These are phyloP conservation scores for Argentina silus DNA, from an alignment of 2,797 vertebrate genomes.

Conservation along the genomic window DNA sequence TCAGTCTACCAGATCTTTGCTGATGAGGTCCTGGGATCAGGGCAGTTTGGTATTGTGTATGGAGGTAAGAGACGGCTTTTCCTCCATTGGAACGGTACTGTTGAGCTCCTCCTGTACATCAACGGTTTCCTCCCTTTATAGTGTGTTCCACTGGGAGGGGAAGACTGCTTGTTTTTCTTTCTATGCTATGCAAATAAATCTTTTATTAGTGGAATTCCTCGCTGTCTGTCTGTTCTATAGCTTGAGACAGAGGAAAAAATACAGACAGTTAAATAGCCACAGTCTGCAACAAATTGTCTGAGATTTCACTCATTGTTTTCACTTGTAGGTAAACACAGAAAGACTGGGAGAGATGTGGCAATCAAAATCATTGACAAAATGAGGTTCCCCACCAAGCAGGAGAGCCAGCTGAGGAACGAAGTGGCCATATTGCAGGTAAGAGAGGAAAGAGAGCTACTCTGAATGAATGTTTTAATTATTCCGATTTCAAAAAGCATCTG, in stretches of 20 bases:
- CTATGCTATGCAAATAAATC: slow-evolving; percentile 35
- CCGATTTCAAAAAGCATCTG: too few species aligned
- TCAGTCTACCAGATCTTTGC: slow-evolving; percentile 87
- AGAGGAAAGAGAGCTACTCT: not conserved
- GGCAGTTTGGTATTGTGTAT: slow-evolving; percentile 87
- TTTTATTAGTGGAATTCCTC: slow-evolving; percentile 44
- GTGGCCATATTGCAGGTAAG: slow-evolving; percentile 88
- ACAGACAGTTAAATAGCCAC: slow-evolving; percentile 1
- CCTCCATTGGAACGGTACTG: not conserved
- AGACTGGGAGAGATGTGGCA: slow-evolving; percentile 85
- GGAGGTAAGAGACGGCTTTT: slow-evolving; percentile 74
- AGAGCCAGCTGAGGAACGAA: slow-evolving; percentile 86
- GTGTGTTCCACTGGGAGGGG: slow-evolving; percentile 12
- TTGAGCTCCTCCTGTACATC: not conserved
- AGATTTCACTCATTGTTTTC: not conserved
- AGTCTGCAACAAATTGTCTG: not conserved
- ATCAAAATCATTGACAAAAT: slow-evolving; percentile 88
- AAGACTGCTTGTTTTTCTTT: slow-evolving; percentile 25
- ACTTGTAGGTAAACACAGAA: slow-evolving; percentile 80
- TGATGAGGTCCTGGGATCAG: slow-evolving; percentile 84
- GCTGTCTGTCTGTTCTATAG: slow-evolving; percentile 15
- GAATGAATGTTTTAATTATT: not conserved
- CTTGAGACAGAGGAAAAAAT: not conserved
- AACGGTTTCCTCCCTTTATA: slow-evolving; percentile 15
- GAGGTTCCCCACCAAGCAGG: slow-evolving; percentile 85